Evolutionary conservation across 2,888 invertebrate species (phyloP).

Genomic region (Sympetrum striolatum): DNA sequence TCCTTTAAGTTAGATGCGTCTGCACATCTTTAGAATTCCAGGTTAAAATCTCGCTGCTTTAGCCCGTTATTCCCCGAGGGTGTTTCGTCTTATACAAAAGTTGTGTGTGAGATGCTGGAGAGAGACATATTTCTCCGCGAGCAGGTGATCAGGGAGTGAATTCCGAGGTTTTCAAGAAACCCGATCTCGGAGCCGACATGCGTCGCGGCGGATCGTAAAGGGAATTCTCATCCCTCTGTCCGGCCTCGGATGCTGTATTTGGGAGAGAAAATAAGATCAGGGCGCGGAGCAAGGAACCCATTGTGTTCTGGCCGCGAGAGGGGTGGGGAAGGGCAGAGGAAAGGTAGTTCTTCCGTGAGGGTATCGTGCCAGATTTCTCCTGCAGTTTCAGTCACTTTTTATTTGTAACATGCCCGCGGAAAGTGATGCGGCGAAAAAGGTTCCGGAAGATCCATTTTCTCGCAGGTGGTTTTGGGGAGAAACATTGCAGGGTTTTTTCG

Average conservation of each 20-base stretch:
- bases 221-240: not conserved
- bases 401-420: not conserved
- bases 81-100: no score
- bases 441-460: not conserved
- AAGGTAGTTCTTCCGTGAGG: not conserved
- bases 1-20: no score
- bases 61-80: no score
- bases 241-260: not conserved
- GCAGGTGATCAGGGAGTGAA: not conserved
- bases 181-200: not conserved
- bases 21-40: no score
- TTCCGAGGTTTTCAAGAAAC: not conserved
- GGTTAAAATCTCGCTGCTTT: no score
- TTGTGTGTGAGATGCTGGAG: no score
- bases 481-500: not conserved
- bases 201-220: not conserved
- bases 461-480: not conserved
- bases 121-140: not conserved
- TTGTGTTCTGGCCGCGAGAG: not conserved
- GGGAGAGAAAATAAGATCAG: not conserved
- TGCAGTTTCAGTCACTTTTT: not conserved
- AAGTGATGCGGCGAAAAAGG: not conserved
- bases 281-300: not conserved
- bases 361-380: not conserved
- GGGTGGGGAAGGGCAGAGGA: not conserved